These are phyloP conservation scores for Liposcelis brunnea DNA, from an alignment of 2,888 invertebrate genomes.

Conservation along the genomic window DNA sequence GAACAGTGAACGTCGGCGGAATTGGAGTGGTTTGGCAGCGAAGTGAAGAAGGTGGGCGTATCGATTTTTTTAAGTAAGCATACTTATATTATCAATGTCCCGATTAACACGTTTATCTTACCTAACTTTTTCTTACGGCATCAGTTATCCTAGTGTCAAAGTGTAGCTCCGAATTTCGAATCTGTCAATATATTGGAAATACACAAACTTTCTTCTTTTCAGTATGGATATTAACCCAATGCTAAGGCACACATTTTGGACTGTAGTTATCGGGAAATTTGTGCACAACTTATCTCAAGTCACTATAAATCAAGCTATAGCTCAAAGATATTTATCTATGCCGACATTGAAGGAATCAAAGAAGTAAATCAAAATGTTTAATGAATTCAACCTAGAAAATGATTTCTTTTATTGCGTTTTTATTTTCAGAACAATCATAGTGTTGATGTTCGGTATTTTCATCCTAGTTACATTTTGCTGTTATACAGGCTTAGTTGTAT, in stretches of 20 bases:
- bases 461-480: constrained; percentile 59
- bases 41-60: constrained; percentile 40
- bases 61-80: constrained; percentile 55
- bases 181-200: not conserved
- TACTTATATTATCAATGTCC: not conserved
- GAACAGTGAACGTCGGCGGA: constrained; percentile 47
- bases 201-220: constrained; percentile 22
- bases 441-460: constrained; percentile 61
- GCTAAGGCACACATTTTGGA: constrained; percentile 67
- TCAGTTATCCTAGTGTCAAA: too few species aligned
- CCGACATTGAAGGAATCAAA: constrained; percentile 52
- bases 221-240: constrained; percentile 64
- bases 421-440: constrained; percentile 44
- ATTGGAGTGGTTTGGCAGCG: constrained; percentile 40
- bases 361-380: constrained; percentile 33
- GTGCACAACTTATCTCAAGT: constrained; percentile 60
- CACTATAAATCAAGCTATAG: constrained; percentile 74
- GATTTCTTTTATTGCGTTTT: constrained; percentile 17
- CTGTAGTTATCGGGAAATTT: constrained; percentile 52
- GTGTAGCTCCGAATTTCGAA: not conserved
- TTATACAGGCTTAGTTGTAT: constrained; percentile 72
- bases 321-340: constrained; percentile 65
- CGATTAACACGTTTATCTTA: too few species aligned
- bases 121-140: too few species aligned
- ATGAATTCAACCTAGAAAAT: too few species aligned